Percentiles rank a stretch among this genome's conserved stretches.
Conservation (phyloP, 2,113 vertebrate species). For the Plotosus lineatus region DNA sequence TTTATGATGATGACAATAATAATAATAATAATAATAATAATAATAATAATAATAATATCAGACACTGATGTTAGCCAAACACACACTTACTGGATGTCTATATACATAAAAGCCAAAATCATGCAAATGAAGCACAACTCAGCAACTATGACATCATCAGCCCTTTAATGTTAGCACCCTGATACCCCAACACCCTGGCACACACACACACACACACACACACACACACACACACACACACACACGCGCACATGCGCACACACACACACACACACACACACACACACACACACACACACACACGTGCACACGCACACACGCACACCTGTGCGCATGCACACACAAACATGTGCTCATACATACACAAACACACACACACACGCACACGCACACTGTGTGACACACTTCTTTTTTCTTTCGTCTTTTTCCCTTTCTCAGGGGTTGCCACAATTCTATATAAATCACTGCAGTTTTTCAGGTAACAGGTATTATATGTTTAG, state of each 20-base stretch:
- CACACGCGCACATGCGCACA: background rate
- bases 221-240: background rate
- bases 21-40: no score
- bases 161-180: background rate
- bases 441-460: no score
- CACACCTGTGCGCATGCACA: background rate
- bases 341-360: no score
- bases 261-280: background rate
- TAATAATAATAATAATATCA: background rate
- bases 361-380: background rate
- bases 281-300: background rate
- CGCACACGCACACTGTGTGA: background rate
- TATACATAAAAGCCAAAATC: background rate
- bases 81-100: background rate
- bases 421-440: no score
- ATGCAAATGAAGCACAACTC: background rate
- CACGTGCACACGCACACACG: background rate
- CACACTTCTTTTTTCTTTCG: no score
- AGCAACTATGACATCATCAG: no score
- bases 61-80: background rate
- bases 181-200: background rate
- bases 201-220: background rate
- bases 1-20: no score
- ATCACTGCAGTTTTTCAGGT: background rate
- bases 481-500: background rate